phyloP scores from a whole-genome alignment of 92 coral and sea anemone species.

The Porites divaricata region DNA sequence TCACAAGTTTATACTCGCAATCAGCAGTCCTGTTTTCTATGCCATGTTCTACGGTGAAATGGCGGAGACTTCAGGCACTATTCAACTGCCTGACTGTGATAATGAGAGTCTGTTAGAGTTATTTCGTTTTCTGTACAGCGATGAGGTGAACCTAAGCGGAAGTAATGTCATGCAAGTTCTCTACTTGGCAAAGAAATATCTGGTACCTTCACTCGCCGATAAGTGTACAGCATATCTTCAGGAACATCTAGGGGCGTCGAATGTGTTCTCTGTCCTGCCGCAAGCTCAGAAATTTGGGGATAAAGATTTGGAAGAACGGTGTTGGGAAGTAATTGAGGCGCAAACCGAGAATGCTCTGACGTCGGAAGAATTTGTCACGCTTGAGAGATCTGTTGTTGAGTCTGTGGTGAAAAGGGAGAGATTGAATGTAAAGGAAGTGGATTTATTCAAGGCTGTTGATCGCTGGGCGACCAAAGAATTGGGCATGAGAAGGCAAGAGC shows the following conservation, averaged over 20 bases:
- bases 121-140: not conserved
- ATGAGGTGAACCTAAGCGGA: not conserved
- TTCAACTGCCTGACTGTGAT: not conserved
- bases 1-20: not conserved
- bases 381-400: not conserved
- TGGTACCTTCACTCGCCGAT: not conserved
- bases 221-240: not conserved
- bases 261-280: not conserved
- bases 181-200: not conserved
- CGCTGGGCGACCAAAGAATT: not conserved
- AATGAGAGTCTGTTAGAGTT: not conserved
- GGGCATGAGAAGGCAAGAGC: not conserved
- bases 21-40: not conserved
- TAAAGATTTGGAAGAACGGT: not conserved
- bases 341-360: not conserved
- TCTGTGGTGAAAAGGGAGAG: not conserved
- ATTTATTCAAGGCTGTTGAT: not conserved
- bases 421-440: not conserved
- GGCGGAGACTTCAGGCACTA: not conserved
- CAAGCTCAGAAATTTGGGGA: not conserved
- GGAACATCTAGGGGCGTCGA: not conserved
- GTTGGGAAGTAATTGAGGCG: not conserved
- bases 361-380: not conserved
- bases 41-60: not conserved
- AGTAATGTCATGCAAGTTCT: not conserved